Conservation (phyloP, 2,888 invertebrate genomes). For the Pandemis heparana region DNA sequence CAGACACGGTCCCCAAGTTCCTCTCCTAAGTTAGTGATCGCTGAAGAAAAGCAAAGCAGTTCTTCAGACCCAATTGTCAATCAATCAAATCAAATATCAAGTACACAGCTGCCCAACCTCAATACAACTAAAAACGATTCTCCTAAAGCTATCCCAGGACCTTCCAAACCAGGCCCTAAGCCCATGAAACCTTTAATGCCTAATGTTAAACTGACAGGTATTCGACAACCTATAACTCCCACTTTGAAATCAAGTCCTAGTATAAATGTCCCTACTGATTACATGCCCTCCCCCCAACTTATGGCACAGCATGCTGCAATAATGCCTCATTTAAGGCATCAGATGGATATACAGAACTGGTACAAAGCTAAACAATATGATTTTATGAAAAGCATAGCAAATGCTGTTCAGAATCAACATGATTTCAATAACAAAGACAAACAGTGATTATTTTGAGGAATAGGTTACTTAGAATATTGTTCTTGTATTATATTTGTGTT, state of each 20-base stretch:
- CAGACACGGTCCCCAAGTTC: slow-evolving; percentile 83
- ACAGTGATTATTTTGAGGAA: slow-evolving; percentile 51
- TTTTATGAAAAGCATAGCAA: slow-evolving; percentile 75
- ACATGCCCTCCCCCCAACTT: slow-evolving; percentile 61
- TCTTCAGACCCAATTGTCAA: slow-evolving; percentile 66
- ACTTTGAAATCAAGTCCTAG: slow-evolving; percentile 62
- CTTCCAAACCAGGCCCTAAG: slow-evolving; percentile 70
- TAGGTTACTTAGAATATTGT: neutral
- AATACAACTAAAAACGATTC: slow-evolving; percentile 66
- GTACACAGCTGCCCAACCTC: slow-evolving; percentile 69
- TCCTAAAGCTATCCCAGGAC: slow-evolving; percentile 66
- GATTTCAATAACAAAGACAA: slow-evolving; percentile 77
- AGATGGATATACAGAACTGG: slow-evolving; percentile 77
- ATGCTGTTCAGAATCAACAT: slow-evolving; percentile 71
- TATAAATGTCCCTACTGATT: slow-evolving; percentile 65
- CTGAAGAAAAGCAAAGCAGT: slow-evolving; percentile 78
- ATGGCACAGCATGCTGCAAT: slow-evolving; percentile 60
- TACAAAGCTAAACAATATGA: slow-evolving; percentile 74
- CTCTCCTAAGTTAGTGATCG: slow-evolving; percentile 82
- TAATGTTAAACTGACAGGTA: slow-evolving; percentile 64
- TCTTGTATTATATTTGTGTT: neutral
- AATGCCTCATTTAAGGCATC: slow-evolving; percentile 63
- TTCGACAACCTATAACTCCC: slow-evolving; percentile 68
- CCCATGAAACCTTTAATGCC: slow-evolving; percentile 65
- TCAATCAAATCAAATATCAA: slow-evolving; percentile 77